These are phyloP conservation scores for Dynastes maya DNA, from an alignment of 2,888 invertebrate genomes.

Conservation along the genomic window DNA sequence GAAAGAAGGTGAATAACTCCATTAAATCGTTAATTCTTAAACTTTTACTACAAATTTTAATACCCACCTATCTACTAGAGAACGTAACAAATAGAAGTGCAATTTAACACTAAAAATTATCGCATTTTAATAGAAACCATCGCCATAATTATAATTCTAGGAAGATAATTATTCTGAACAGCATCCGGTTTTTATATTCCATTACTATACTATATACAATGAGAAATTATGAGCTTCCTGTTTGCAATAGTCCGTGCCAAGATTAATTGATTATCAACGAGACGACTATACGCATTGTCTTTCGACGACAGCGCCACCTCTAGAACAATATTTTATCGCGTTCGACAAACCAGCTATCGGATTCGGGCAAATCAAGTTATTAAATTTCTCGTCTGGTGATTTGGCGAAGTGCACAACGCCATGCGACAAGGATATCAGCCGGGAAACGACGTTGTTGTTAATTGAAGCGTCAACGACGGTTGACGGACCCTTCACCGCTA, in stretches of 20 bases:
- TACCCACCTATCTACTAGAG: no score
- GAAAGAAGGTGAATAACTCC: no score
- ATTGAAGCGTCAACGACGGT: conserved; percentile 35
- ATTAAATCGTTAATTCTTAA: no score
- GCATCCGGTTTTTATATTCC: conserved; percentile 45
- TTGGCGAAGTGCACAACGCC: conserved; percentile 26
- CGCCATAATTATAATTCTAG: conserved; percentile 39
- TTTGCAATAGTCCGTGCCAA: conserved; percentile 41
- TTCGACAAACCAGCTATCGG: background rate
- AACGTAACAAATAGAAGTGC: background rate
- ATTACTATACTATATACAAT: conserved; percentile 36
- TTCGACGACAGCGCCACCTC: background rate
- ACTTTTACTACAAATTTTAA: background rate
- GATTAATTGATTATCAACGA: conserved; percentile 44
- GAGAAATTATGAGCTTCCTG: conserved; percentile 41
- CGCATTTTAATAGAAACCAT: conserved; percentile 26
- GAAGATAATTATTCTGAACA: conserved; percentile 35
- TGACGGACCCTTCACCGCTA: conserved; percentile 5
- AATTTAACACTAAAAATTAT: conserved; percentile 29
- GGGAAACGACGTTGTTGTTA: background rate
- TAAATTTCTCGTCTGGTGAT: conserved; percentile 43
- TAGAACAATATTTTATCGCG: conserved; percentile 13
- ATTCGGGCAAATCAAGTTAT: conserved; percentile 22
- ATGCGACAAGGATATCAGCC: background rate
- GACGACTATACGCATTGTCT: background rate